A percentile compares a stretch with the other conserved stretches of the same genome.
phyloP scores from a whole-genome alignment of 1,140 invertebrate species.

The Eufriesea mexicana region DNA sequence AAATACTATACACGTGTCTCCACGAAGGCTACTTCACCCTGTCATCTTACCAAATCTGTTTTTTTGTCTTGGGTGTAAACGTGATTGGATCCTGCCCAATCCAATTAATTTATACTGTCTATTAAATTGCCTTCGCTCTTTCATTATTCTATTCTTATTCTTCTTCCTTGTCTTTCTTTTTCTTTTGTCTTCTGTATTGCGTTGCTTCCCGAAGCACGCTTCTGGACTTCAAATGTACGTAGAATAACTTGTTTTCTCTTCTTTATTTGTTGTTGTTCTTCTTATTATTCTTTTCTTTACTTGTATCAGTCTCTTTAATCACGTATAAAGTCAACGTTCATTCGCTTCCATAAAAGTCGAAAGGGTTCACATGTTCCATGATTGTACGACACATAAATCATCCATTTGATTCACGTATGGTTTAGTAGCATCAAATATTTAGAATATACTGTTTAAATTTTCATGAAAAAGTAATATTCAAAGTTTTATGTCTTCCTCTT shows the following conservation, averaged over 20 bases:
- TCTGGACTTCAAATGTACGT: neutral
- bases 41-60: conserved; percentile 23
- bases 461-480: neutral
- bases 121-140: neutral
- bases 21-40: neutral
- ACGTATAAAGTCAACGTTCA: neutral
- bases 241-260: neutral
- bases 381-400: conserved; percentile 25
- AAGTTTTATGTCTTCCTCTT: neutral
- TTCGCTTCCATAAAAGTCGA: neutral
- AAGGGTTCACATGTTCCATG: conserved; percentile 1
- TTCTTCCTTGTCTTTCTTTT: conserved; percentile 3
- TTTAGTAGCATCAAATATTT: neutral
- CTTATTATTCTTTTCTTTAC: neutral
- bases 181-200: neutral
- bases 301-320: neutral
- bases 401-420: neutral
- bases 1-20: conserved; percentile 76
- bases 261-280: too few relatives aligned
- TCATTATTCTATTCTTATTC: conserved; percentile 36
- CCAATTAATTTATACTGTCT: conserved; percentile 48
- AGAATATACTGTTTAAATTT: neutral
- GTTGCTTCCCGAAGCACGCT: neutral
- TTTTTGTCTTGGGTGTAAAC: conserved; percentile 39
- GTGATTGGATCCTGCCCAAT: conserved; percentile 79